A percentile compares a stretch with the other conserved stretches of the same genome.
Evolutionary conservation across 2,113 vertebrate species (phyloP).

Genomic region (Chelonoidis abingdonii): DNA sequence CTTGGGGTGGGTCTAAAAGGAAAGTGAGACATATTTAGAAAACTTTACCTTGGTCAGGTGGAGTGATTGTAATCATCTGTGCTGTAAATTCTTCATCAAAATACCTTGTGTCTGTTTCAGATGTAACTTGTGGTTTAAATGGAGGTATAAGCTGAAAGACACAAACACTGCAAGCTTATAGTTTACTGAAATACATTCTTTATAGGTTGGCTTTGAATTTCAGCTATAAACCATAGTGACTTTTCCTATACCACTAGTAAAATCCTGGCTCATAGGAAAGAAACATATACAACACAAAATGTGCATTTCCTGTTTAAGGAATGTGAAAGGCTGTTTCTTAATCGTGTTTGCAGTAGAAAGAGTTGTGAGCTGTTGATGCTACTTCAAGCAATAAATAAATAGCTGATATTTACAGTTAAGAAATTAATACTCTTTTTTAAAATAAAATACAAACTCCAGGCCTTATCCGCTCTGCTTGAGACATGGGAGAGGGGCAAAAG

Average conservation of each 20-base stretch:
- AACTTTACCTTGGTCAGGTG: constrained; percentile 94
- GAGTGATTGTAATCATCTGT: constrained; percentile 97
- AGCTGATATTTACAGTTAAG: background rate
- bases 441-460: background rate
- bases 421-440: background rate
- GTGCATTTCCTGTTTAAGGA: background rate
- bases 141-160: constrained; percentile 88
- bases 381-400: background rate
- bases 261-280: background rate
- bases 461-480: background rate
- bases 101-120: constrained; percentile 94
- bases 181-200: background rate
- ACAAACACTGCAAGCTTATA: background rate
- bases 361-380: background rate
- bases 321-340: background rate
- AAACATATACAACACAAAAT: background rate
- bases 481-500: background rate
- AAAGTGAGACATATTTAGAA: background rate
- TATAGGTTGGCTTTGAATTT: background rate
- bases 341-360: background rate
- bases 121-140: constrained; percentile 96
- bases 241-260: background rate
- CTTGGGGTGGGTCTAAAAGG: background rate
- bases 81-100: constrained; percentile 97
- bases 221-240: background rate